phyloP scores from a whole-genome alignment of 2,113 vertebrate genomes.

The Spheniscus mendiculus region DNA sequence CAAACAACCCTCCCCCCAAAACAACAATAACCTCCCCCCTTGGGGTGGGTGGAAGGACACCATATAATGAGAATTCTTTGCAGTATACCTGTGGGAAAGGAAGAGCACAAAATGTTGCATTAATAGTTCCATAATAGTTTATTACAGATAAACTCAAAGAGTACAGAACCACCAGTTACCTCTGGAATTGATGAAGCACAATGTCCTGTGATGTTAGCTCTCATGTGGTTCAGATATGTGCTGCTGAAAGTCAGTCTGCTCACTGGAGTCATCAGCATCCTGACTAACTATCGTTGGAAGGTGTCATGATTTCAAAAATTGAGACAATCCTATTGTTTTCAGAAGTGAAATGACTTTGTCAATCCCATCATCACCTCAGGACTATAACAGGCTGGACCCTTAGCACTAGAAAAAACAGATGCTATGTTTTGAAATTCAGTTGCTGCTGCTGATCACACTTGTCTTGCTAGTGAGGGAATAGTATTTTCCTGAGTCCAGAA shows the following conservation, averaged over 20 bases:
- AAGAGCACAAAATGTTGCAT: neutral
- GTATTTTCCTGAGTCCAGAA: neutral
- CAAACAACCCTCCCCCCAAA: neutral
- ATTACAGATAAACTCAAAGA: neutral
- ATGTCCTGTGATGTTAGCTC: neutral
- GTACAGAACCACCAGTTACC: neutral
- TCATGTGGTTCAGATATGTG: neutral
- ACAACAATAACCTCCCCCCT: neutral
- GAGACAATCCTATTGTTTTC: neutral
- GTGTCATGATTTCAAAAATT: neutral
- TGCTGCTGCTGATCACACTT: neutral
- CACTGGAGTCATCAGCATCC: fast-evolving
- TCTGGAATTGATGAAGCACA: neutral
- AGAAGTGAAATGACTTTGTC: neutral
- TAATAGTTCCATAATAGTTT: neutral
- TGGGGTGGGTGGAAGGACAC: neutral
- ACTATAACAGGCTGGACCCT: neutral
- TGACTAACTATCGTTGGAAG: neutral
- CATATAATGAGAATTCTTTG: neutral
- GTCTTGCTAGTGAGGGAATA: neutral
- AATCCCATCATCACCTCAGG: neutral
- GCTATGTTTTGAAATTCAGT: neutral
- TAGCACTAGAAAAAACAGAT: neutral
- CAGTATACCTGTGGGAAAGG: neutral
- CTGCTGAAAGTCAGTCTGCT: neutral